Evolutionary conservation across 92 coral and sea anemone genomes (phyloP).

Genomic region (Phenganax marumi): DNA sequence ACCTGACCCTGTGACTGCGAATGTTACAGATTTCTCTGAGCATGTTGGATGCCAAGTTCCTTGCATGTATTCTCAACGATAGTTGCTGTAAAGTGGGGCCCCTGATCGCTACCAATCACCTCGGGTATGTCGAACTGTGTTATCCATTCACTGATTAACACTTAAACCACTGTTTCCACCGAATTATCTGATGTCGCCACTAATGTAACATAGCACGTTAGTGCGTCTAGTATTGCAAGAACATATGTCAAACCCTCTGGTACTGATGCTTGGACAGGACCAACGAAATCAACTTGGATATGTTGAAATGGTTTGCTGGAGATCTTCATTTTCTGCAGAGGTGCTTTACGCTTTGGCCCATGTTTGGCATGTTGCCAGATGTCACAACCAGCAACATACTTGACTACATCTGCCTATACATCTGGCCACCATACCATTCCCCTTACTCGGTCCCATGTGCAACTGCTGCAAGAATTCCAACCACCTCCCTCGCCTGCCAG

Average conservation of each 20-base stretch:
- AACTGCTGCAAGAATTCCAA: background rate
- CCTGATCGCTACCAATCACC: too few relatives aligned
- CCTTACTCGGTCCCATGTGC: constrained; percentile 6
- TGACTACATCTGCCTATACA: background rate
- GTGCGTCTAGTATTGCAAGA: background rate
- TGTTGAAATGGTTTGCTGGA: background rate
- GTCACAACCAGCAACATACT: too few relatives aligned
- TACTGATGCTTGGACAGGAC: constrained; percentile 5
- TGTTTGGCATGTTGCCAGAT: background rate
- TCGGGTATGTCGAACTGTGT: too few relatives aligned
- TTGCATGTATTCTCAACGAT: too few relatives aligned
- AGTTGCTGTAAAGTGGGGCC: too few relatives aligned
- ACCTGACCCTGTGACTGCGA: too few relatives aligned
- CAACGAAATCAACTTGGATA: constrained; percentile 7
- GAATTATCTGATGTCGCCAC: too few relatives aligned
- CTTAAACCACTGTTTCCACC: too few relatives aligned
- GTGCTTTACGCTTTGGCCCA: background rate
- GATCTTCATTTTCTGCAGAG: background rate
- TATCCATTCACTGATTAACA: too few relatives aligned
- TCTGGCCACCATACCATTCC: constrained; percentile 20
- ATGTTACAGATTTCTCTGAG: too few relatives aligned
- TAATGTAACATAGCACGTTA: background rate
- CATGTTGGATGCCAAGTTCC: too few relatives aligned
- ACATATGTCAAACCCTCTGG: background rate
- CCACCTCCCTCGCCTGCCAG: background rate